phyloP scores from a whole-genome alignment of 2,113 vertebrate genomes.

The Rhabdornis inornatus region DNA sequence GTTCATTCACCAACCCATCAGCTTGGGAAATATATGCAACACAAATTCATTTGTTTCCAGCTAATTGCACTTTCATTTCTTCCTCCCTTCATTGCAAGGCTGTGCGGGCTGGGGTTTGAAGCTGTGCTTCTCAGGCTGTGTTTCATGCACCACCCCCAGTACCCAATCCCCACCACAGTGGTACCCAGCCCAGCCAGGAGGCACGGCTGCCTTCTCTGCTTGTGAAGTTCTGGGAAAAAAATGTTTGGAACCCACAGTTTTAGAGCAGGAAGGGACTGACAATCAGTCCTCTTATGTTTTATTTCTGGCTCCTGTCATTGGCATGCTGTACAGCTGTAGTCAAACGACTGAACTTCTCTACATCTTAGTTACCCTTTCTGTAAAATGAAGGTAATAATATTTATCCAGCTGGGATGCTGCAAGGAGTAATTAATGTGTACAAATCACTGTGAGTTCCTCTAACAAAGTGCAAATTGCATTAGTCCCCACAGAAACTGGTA shows the following conservation, averaged over 20 bases:
- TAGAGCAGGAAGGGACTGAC: not conserved
- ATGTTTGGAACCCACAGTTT: not conserved
- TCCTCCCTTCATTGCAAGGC: not conserved
- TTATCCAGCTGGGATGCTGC: conserved; percentile 62
- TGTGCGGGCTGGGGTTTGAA: not conserved
- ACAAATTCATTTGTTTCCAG: conserved; percentile 53
- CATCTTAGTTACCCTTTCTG: conserved; percentile 47
- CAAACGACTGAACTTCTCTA: conserved; percentile 37
- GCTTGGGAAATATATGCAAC: conserved; percentile 51
- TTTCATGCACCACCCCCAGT: accelerated
- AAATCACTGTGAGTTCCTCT: conserved; percentile 57
- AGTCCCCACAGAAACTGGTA: conserved; percentile 58
- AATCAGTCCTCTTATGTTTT: not conserved
- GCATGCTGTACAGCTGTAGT: not conserved
- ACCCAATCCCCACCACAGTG: not conserved
- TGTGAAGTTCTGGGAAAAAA: not conserved
- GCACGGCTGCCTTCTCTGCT: not conserved
- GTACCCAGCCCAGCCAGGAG: not conserved
- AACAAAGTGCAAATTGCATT: conserved; percentile 64
- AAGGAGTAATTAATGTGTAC: conserved; percentile 66
- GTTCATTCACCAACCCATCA: conserved; percentile 43
- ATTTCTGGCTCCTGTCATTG: not conserved
- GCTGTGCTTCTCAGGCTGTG: not conserved
- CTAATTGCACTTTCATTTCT: conserved; percentile 57
- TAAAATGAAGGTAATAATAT: conserved; percentile 59